A percentile compares a stretch with the other conserved stretches of the same genome.
phyloP scores from a whole-genome alignment of 2,113 vertebrate species.

The Silurus asotus region DNA sequence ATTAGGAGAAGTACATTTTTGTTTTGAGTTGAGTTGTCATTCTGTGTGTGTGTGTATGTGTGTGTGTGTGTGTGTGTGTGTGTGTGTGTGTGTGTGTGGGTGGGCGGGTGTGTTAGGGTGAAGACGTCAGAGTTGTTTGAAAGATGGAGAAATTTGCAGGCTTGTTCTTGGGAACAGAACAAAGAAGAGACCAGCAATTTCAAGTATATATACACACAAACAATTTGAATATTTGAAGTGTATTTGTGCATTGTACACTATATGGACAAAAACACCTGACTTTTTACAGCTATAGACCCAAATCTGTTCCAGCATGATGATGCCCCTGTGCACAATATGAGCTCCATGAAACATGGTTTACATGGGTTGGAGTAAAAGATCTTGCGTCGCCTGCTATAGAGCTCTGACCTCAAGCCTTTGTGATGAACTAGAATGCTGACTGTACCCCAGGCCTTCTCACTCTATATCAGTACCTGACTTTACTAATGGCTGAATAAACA shows the following conservation, averaged over 20 bases:
- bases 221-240: neutral
- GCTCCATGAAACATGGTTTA: no score
- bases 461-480: no score
- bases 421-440: no score
- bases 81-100: conserved; percentile 6
- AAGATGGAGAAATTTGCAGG: conserved; percentile 91
- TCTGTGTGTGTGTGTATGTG: neutral
- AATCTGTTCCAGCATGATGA: no score
- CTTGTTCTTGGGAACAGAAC: conserved; percentile 92
- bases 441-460: no score
- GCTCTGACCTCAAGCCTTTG: no score
- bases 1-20: neutral
- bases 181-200: conserved; percentile 87
- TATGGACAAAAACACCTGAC: no score
- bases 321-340: no score
- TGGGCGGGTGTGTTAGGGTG: conserved; percentile 75
- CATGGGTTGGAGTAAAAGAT: no score
- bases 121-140: conserved; percentile 96
- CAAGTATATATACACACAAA: conserved; percentile 77
- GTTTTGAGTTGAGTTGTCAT: neutral
- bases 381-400: no score
- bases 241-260: neutral
- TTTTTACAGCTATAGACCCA: no score
- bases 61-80: neutral
- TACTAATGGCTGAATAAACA: no score